Conservation (phyloP, 2,888 invertebrate genomes). For the Invenusta paracnida region DNA sequence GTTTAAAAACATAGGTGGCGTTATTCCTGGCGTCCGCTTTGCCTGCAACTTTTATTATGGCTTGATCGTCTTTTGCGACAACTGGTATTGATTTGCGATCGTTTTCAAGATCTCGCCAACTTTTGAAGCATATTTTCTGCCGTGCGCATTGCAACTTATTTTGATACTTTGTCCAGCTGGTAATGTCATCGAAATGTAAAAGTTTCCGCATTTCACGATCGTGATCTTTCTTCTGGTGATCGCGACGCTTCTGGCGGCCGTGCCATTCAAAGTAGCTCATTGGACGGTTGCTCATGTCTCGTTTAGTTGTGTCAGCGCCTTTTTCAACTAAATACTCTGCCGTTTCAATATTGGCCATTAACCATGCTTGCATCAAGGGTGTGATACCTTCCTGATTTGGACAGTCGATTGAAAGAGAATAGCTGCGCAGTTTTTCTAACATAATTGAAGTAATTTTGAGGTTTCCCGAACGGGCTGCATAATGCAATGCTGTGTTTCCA, state of each 20-base stretch:
- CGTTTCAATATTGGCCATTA: neutral
- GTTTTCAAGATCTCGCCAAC: slow-evolving; percentile 10
- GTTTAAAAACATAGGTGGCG: neutral
- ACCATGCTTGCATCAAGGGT: slow-evolving; percentile 46
- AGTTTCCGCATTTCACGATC: neutral
- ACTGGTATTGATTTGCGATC: neutral
- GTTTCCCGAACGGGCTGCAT: slow-evolving; percentile 53
- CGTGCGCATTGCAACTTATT: neutral
- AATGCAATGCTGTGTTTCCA: slow-evolving; percentile 58
- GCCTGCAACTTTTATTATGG: neutral
- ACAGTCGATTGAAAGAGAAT: slow-evolving; percentile 44
- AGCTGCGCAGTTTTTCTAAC: slow-evolving; percentile 44
- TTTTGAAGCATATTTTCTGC: neutral
- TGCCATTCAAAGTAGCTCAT: neutral
- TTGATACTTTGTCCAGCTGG: slow-evolving; percentile 4
- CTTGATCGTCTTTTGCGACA: neutral
- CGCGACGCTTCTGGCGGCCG: neutral
- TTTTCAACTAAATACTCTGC: slow-evolving; percentile 14
- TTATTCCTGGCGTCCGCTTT: neutral
- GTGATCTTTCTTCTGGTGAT: neutral
- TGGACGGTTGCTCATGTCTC: neutral
- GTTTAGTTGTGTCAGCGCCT: neutral
- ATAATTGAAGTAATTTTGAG: slow-evolving; percentile 48
- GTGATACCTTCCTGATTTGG: slow-evolving; percentile 46
- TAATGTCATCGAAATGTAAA: neutral